A percentile compares a stretch with the other conserved stretches of the same genome.
Evolutionary conservation across 2,113 vertebrate species (phyloP).

Genomic region (Diadophis punctatus): DNA sequence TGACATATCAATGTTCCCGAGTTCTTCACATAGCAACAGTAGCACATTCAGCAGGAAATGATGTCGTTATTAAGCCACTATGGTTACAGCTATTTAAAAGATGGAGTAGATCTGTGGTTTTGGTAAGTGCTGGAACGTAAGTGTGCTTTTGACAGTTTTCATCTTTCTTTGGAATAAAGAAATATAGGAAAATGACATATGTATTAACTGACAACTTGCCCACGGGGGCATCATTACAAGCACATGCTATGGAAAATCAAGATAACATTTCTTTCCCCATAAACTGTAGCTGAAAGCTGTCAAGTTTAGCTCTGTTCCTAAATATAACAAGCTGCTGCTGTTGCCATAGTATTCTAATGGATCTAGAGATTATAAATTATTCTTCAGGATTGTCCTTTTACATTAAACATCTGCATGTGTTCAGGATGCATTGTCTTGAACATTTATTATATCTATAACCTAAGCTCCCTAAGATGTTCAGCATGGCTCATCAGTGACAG

Average conservation of each 20-base stretch:
- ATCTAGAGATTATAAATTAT: slow-evolving; percentile 37
- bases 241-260: slow-evolving; percentile 46
- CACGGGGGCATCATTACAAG: slow-evolving; percentile 41
- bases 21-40: slow-evolving; percentile 3
- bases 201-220: slow-evolving; percentile 44
- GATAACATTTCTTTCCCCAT: slow-evolving; percentile 38
- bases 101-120: neutral
- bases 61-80: neutral
- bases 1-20: slow-evolving; percentile 16
- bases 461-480: slow-evolving; percentile 30
- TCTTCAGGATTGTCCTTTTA: slow-evolving; percentile 24
- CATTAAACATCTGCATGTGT: slow-evolving; percentile 39
- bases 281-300: slow-evolving; percentile 46
- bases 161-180: slow-evolving; percentile 35
- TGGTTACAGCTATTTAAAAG: slow-evolving; percentile 13
- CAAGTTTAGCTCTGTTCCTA: slow-evolving; percentile 35
- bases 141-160: slow-evolving; percentile 25
- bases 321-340: slow-evolving; percentile 36
- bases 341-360: slow-evolving; percentile 29
- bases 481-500: slow-evolving; percentile 21
- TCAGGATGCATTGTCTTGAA: slow-evolving; percentile 36
- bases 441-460: slow-evolving; percentile 41
- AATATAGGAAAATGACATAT: slow-evolving; percentile 29
- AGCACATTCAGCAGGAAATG: slow-evolving; percentile 1
- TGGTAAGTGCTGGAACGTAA: neutral